Percentiles rank a stretch among this genome's conserved stretches.
Conservation (phyloP, 2,113 vertebrate species). For the Scopus umbretta region DNA sequence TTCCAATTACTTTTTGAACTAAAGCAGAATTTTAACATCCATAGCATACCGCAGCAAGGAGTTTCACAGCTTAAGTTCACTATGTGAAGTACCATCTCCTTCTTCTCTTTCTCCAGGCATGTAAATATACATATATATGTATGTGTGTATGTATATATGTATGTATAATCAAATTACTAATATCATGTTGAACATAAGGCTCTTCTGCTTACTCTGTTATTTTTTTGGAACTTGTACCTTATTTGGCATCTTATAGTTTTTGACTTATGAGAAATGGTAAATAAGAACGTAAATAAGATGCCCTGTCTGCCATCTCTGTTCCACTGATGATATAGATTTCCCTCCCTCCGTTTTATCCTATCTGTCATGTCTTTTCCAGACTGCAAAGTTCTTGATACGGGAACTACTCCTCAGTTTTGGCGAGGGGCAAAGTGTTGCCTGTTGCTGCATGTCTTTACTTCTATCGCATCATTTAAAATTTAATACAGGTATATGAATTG, state of each 20-base stretch:
- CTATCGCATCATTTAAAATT: background rate
- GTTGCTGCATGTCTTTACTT: background rate
- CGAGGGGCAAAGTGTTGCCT: background rate
- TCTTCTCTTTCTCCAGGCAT: background rate
- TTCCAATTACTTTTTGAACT: background rate
- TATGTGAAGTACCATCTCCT: too few relatives aligned
- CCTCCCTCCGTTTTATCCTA: too few relatives aligned
- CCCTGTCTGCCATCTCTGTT: background rate
- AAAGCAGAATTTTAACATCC: background rate
- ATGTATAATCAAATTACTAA: background rate
- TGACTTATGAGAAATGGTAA: background rate
- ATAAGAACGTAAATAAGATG: background rate
- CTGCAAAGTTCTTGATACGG: background rate
- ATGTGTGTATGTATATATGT: too few relatives aligned
- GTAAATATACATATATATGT: background rate
- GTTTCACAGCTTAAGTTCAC: background rate
- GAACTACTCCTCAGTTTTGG: background rate
- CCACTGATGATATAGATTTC: fast-evolving
- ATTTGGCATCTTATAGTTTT: background rate
- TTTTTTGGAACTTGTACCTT: background rate
- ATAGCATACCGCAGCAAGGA: background rate
- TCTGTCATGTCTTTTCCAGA: background rate
- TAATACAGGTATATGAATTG: background rate
- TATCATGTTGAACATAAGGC: background rate
- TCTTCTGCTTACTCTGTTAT: background rate